Base-by-base conservation (phyloP, 2,113 vertebrate species). In the Centropristis striata region DNA sequence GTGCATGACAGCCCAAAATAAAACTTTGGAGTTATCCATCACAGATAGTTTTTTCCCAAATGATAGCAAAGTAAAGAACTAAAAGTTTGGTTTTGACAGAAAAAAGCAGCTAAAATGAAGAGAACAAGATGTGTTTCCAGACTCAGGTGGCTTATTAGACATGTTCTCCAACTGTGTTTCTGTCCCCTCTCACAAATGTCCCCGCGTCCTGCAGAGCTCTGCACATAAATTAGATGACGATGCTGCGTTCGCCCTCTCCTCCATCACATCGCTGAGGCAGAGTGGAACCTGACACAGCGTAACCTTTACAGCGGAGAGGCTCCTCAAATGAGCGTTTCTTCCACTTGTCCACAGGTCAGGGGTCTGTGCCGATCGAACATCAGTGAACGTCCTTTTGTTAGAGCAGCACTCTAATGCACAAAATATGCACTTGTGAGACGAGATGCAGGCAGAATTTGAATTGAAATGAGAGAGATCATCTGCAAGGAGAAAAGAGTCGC, bases 401-500 rank as follows among this genome's bases (percentile, higher is more conserved):
- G 20, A 69, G n/a, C 47, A 27, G n/a, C 46, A 8, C 25, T 8
- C 5, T 10, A 11, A 50, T 11, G 39, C 18, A 42, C 37, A 47
- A 23, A 59, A 16, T 20, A 20, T 65, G 55, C 36, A 32, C 44
- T 28, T 39, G 18, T 27, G 63, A 63, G 37, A 72, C 75, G 54
- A 21, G 15, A 67, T 27, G 51, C 47, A 9, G 16, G 41, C 46
- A 65, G n/a, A 81, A 55, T 83, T 20, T 44, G 8, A 54, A 41
- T 47, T n/a, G 0, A 59, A 77, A 25, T 8, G 20, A 59, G 69
- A 23, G 20, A 53, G 14, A 54, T 60, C 47, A 49, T 69, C 75
- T 72, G 47, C 83, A 76, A 44, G 61, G 68, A 81, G 67, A 81
- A 73, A 75, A 54, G 53, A 77, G 63, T 74, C 41, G 21, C 69